A percentile compares a stretch with the other conserved stretches of the same genome.
These are phyloP conservation scores for Drosophila hawaiiensis DNA, from an alignment of 2,888 invertebrate genomes.

Conservation along the genomic window DNA sequence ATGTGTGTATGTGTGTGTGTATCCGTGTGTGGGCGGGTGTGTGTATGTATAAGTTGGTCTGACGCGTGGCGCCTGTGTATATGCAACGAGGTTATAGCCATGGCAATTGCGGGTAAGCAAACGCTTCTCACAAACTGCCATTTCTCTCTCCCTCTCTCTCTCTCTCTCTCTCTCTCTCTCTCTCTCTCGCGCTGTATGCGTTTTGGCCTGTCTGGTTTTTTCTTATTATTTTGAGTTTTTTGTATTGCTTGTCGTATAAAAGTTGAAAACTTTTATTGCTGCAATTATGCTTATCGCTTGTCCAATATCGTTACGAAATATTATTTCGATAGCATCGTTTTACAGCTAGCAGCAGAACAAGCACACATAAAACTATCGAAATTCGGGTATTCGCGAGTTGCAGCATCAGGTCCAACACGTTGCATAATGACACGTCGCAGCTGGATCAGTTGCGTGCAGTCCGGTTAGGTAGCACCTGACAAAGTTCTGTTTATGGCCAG, in stretches of 20 bases:
- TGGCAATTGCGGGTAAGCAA: slow-evolving; percentile 66
- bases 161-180: slow-evolving; percentile 10
- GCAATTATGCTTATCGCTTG: slow-evolving; percentile 84
- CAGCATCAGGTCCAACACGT: slow-evolving; percentile 46
- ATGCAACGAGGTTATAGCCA: slow-evolving; percentile 49
- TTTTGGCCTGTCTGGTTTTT: slow-evolving; percentile 17
- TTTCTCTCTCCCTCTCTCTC: neutral
- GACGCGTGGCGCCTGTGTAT: slow-evolving; percentile 25
- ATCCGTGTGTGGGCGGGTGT: slow-evolving; percentile 9
- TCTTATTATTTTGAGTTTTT: slow-evolving; percentile 17
- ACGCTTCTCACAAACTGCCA: slow-evolving; percentile 38
- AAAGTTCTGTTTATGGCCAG: slow-evolving; percentile 38
- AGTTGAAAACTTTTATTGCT: slow-evolving; percentile 84
- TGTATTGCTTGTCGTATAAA: slow-evolving; percentile 73
- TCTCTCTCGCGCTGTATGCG: slow-evolving; percentile 9
- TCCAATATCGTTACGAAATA: slow-evolving; percentile 80
- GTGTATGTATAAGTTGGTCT: slow-evolving; percentile 4
- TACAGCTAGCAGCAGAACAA: slow-evolving; percentile 36
- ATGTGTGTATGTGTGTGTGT: slow-evolving; percentile 5
- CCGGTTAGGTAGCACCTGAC: slow-evolving; percentile 50
- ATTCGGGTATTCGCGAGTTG: slow-evolving; percentile 18
- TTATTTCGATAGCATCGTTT: slow-evolving; percentile 76
- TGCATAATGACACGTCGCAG: slow-evolving; percentile 48
- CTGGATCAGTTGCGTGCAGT: slow-evolving; percentile 4
- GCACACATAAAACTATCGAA: slow-evolving; percentile 20